A percentile compares a stretch with the other conserved stretches of the same genome.
phyloP scores from a whole-genome alignment of 2,113 vertebrate species.

The Parus major region DNA sequence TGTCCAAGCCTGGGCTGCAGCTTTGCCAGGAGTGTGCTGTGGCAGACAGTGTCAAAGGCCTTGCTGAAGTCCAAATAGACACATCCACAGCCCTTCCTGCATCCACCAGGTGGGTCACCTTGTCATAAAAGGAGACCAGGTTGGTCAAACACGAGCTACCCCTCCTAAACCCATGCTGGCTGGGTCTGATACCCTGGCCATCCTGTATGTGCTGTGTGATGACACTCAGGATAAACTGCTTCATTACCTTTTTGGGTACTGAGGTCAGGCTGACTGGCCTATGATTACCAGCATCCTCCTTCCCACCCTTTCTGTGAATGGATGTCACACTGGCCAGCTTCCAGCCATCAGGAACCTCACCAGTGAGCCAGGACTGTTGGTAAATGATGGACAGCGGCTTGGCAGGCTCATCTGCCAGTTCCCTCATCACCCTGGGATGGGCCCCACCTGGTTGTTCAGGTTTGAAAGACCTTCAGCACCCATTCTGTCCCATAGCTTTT shows the following conservation, averaged over 20 bases:
- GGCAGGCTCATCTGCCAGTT: background rate
- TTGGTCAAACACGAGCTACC: background rate
- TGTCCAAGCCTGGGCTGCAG: background rate
- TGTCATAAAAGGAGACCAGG: background rate
- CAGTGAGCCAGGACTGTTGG: background rate
- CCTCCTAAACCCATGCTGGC: background rate
- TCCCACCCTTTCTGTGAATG: background rate
- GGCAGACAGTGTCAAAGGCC: background rate
- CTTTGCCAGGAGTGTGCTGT: background rate
- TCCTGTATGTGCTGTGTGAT: background rate
- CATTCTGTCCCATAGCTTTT: background rate
- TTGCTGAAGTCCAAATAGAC: background rate
- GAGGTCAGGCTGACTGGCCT: no score
- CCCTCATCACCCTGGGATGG: background rate
- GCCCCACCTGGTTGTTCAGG: background rate
- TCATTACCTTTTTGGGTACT: accelerated
- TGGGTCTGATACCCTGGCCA: background rate
- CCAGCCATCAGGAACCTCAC: background rate
- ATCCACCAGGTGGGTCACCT: accelerated
- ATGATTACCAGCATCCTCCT: no score
- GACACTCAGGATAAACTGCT: background rate
- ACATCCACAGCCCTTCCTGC: background rate
- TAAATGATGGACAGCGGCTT: background rate
- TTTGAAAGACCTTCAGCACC: background rate
- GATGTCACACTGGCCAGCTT: background rate